Evolutionary conservation across 2,888 invertebrate genomes (phyloP), one percentile per base, ranked within the genome.

Genomic region (Heteromyza rotundicornis): DNA sequence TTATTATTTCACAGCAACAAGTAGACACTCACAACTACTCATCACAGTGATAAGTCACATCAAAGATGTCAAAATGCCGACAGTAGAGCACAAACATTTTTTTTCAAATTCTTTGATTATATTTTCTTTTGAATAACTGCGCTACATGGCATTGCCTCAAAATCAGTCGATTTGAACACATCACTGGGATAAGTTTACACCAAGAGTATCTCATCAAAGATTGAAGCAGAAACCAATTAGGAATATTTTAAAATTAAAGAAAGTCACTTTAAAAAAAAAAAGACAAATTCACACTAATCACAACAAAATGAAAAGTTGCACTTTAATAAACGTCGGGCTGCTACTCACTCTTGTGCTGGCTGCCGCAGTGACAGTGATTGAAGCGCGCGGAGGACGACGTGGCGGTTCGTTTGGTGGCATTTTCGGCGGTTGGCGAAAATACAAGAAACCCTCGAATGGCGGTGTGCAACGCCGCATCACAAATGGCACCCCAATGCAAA

Each of bases 371-470:
- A 23, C 27, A 32, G 20, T 36, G 40, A 17, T 65, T 32, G 70
- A 66, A n/a, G 74, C 74, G 17, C 79, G 79, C 12, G 77, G 77
- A 0, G 79, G 79, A 8, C 76, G 79, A 24, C 76, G 80, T 27
- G 74, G 79, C 2, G 80, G 79, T 35, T 78, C 79, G 2, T 73
- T 79, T 3, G 79, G 79, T 0, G 77, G 79, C n/a, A 64, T 78
- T 1, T 79, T 79, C 16, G 76, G 78, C 2, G 73, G 78, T 20
- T 80, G 80, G 76, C 77, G 79, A 10, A 78, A 78, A 56, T 74
- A 78, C 60, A 79, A 79, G 67, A 79, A 79, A 54, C 77, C 78
- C 8, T 69, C 75, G 0, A 71, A 72, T 0, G 68, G 75, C 2
- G 66, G 75, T 19, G 63, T 70, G 14, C 70, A 76, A 1, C 66